Percentiles rank a stretch among this genome's conserved stretches.
These are phyloP conservation scores for Heliangelus exortis DNA, from an alignment of 2,797 vertebrate species.

Conservation along the genomic window DNA sequence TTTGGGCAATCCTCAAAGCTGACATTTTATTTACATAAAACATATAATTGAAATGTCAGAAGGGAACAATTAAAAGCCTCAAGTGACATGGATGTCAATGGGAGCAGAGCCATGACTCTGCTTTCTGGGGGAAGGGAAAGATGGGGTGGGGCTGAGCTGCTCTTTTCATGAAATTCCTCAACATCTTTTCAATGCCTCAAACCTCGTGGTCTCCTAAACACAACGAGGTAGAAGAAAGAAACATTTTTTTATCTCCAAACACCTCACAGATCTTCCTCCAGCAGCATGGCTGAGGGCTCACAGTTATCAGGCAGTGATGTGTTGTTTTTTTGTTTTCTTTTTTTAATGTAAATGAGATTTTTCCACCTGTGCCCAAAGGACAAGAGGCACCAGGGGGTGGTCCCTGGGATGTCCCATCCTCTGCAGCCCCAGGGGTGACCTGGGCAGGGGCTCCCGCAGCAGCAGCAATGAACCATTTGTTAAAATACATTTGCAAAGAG, in stretches of 20 bases:
- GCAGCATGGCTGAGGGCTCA: neutral
- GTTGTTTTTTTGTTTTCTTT: neutral
- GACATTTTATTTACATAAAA: constrained; percentile 14
- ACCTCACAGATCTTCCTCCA: neutral
- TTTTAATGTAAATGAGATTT: neutral
- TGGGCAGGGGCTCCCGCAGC: neutral
- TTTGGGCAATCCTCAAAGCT: neutral
- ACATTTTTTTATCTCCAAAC: neutral
- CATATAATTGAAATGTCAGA: constrained; percentile 5
- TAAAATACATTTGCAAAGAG: neutral
- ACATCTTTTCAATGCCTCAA: neutral
- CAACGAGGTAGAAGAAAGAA: neutral
- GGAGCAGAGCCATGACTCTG: neutral
- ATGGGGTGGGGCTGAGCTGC: neutral
- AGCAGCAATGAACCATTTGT: neutral
- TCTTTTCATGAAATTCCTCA: neutral
- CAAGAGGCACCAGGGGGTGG: neutral
- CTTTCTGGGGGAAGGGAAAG: neutral
- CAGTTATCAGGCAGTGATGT: neutral
- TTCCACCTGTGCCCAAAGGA: accelerated
- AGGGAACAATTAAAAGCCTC: neutral
- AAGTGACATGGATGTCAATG: neutral
- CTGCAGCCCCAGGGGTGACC: neutral
- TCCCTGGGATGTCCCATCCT: neutral
- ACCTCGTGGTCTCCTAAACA: neutral